These are phyloP conservation scores for Lepus oiostolus DNA, from an alignment of 2,797 vertebrate genomes.

Conservation along the genomic window DNA sequence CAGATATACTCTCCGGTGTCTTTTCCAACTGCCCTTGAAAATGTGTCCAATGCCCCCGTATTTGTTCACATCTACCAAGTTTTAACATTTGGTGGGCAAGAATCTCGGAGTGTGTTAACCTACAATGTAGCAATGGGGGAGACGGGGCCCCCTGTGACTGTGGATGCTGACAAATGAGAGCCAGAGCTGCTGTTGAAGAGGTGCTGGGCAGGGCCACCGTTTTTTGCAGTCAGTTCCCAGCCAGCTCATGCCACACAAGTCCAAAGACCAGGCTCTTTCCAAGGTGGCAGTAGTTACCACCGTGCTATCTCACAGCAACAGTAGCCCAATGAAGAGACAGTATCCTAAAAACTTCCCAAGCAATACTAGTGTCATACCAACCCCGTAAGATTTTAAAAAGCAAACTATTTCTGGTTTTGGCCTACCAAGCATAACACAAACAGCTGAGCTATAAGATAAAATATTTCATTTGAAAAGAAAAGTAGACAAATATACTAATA, in stretches of 20 bases:
- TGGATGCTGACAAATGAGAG: neutral
- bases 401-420: neutral
- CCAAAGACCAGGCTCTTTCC: slow-evolving; percentile 36
- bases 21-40: slow-evolving; percentile 52
- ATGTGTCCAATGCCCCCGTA: neutral
- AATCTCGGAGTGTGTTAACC: neutral
- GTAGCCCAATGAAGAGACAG: neutral
- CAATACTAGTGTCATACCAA: neutral
- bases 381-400: neutral
- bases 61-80: neutral
- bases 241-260: slow-evolving; percentile 72
- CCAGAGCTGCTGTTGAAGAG: neutral
- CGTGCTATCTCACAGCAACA: neutral
- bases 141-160: neutral
- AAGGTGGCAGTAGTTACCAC: slow-evolving; percentile 33
- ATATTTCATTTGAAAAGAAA: neutral
- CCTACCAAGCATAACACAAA: neutral
- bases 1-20: neutral
- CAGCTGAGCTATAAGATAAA: neutral
- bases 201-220: neutral
- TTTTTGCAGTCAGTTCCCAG: slow-evolving; percentile 24
- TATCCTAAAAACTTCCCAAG: neutral
- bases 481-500: neutral
- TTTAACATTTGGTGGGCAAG: neutral
- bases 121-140: neutral